Evolutionary conservation across 2,113 vertebrate genomes (phyloP).

Genomic region (Chloroceryle aenea): DNA sequence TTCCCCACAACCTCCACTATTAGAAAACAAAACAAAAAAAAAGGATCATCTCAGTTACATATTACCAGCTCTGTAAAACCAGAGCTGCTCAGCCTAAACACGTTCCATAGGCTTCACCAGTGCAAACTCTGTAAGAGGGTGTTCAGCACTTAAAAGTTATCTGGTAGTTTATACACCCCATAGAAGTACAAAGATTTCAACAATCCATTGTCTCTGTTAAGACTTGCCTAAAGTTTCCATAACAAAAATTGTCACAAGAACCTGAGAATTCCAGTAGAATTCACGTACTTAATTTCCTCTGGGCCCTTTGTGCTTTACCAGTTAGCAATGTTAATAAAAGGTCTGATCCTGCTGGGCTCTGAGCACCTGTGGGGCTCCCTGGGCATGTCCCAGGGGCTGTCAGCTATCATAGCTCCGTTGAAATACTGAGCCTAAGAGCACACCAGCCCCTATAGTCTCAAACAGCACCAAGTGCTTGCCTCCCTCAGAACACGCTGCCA

Average conservation of each 20-base stretch:
- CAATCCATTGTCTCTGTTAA: background rate
- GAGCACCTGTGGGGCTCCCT: fast-evolving
- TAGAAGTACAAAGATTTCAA: background rate
- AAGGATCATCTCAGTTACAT: background rate
- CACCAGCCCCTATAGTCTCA: background rate
- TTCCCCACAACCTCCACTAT: background rate
- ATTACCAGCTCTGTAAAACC: background rate
- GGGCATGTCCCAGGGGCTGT: background rate
- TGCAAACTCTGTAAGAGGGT: background rate
- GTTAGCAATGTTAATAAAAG: background rate
- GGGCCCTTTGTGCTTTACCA: fast-evolving
- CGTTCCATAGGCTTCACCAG: background rate
- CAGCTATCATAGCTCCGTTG: background rate
- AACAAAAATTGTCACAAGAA: background rate
- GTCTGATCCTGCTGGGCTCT: background rate
- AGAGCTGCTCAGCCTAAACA: background rate
- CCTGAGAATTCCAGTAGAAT: background rate
- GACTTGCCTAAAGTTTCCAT: background rate
- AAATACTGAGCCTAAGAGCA: background rate
- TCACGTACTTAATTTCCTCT: background rate
- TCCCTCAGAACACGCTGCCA: fast-evolving
- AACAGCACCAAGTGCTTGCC: background rate
- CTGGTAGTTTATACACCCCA: background rate
- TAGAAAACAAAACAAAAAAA: background rate
- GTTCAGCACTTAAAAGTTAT: background rate